Evolutionary conservation across 2,888 invertebrate species (phyloP).

Genomic region (Agonopterix subpropinquella): DNA sequence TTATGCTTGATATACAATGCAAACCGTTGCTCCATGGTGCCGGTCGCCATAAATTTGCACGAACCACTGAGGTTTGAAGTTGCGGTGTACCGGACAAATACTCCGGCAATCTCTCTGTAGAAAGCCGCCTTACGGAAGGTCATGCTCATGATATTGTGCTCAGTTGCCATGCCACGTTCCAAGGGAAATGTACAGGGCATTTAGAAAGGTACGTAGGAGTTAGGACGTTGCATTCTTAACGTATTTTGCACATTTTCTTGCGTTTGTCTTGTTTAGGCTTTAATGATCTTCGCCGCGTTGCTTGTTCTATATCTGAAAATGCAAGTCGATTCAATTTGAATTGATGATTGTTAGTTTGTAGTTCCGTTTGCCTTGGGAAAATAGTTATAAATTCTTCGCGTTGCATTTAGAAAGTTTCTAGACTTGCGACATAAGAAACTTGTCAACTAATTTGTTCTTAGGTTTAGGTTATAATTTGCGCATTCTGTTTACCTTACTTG

Average conservation of each 20-base stretch:
- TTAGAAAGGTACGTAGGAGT: background rate
- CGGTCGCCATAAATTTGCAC: slow-evolving; percentile 37
- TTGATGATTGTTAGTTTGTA: too few relatives aligned
- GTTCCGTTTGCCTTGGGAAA: too few relatives aligned
- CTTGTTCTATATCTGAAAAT: too few relatives aligned
- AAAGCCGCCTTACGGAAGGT: slow-evolving; percentile 23
- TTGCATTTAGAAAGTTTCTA: background rate
- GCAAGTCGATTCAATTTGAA: too few relatives aligned
- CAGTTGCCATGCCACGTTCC: slow-evolving; percentile 15
- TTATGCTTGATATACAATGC: slow-evolving; percentile 10
- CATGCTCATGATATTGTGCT: slow-evolving; percentile 11
- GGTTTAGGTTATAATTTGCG: slow-evolving; percentile 4
- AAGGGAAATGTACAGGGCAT: background rate
- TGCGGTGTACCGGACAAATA: slow-evolving; percentile 30
- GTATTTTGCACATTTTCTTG: too few relatives aligned
- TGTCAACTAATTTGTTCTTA: background rate
- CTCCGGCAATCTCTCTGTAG: slow-evolving; percentile 24
- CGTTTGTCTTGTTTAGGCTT: too few relatives aligned
- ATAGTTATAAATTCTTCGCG: too few relatives aligned
- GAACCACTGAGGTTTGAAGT: slow-evolving; percentile 35
- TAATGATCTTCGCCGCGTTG: too few relatives aligned
- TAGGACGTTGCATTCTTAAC: too few relatives aligned
- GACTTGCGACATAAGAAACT: background rate
- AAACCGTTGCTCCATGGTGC: slow-evolving; percentile 12
- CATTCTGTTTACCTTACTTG: too few relatives aligned